phyloP scores from a whole-genome alignment of 2,113 vertebrate species.

The Chloropsis hardwickii region DNA sequence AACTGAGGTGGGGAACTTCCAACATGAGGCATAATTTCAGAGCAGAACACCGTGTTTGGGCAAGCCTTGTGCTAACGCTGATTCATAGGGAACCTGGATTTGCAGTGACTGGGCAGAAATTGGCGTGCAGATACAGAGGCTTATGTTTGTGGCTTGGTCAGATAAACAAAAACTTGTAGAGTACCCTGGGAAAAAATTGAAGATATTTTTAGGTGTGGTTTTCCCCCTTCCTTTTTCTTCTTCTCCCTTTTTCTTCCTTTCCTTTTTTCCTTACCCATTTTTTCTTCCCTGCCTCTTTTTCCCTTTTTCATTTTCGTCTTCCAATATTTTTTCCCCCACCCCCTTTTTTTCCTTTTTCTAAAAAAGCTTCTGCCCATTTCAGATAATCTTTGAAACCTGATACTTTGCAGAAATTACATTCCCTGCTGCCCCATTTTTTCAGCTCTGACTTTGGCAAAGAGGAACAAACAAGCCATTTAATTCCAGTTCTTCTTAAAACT shows the following conservation, averaged over 20 bases:
- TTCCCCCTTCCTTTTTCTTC: neutral
- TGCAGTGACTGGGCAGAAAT: neutral
- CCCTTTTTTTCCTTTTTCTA: fast-evolving
- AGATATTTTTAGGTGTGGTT: neutral
- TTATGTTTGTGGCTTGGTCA: neutral
- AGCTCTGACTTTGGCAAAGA: neutral
- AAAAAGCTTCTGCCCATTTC: neutral
- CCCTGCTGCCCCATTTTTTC: neutral
- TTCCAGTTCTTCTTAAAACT: neutral
- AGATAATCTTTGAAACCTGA: neutral
- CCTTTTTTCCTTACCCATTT: neutral
- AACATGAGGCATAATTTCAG: neutral
- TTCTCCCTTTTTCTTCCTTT: no score
- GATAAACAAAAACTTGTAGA: slow-evolving; percentile 11
- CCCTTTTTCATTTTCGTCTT: neutral
- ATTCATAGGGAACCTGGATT: neutral
- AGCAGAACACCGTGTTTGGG: neutral
- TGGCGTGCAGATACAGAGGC: neutral
- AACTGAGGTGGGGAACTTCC: neutral
- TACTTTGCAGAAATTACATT: neutral
- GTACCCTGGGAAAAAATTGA: neutral
- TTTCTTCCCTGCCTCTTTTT: neutral
- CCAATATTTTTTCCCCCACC: neutral
- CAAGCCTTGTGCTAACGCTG: neutral
- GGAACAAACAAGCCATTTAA: neutral